Evolutionary conservation across 2,113 vertebrate genomes (phyloP).

Genomic region (Petrocephalus microphthalmus): DNA sequence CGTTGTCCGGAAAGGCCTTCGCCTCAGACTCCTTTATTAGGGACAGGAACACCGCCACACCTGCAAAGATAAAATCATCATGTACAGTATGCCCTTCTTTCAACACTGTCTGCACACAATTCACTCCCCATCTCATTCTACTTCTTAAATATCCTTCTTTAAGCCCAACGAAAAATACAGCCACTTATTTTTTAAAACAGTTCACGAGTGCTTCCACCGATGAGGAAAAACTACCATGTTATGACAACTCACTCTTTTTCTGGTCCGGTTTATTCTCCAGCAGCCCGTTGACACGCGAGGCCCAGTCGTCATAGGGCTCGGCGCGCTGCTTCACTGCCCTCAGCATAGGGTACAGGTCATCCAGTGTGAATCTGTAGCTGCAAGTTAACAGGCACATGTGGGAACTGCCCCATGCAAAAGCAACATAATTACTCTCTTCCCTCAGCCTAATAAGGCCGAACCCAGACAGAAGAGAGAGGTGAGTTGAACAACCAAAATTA

Average conservation of each 20-base stretch:
- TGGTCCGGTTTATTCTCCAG: conserved; percentile 74
- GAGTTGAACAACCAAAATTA: background rate
- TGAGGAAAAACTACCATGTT: background rate
- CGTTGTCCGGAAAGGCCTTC: conserved; percentile 74
- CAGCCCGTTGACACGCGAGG: conserved; percentile 71
- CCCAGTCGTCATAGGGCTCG: conserved; percentile 82
- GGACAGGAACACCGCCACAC: conserved; percentile 75
- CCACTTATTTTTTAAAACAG: background rate
- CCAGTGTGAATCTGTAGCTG: conserved; percentile 86
- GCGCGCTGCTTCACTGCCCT: conserved; percentile 71
- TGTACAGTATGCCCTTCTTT: background rate
- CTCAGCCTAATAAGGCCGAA: background rate
- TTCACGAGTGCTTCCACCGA: background rate
- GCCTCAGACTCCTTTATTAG: conserved; percentile 82
- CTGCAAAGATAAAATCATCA: conserved; percentile 46
- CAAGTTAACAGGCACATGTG: background rate
- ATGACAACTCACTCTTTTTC: conserved; percentile 72
- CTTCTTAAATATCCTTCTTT: background rate
- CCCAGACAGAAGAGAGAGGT: background rate
- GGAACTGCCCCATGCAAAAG: background rate
- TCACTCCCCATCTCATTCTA: background rate
- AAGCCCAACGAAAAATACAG: background rate
- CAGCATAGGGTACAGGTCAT: conserved; percentile 77
- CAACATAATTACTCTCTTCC: no score
- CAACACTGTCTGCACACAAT: background rate